phyloP scores from a whole-genome alignment of 2,888 invertebrate species.

The Rhamphomyia laevipes region DNA sequence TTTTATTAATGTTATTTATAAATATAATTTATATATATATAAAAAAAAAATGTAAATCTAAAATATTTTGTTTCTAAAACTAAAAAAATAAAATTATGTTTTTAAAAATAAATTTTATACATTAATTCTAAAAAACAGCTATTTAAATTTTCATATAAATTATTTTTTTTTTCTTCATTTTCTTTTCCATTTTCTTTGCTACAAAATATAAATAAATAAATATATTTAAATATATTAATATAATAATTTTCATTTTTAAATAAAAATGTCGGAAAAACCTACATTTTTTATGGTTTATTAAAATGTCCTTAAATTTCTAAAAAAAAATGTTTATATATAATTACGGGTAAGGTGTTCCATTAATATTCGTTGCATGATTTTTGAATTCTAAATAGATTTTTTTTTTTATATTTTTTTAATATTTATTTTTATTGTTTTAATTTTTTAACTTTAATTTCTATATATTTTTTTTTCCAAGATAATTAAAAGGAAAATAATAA shows the following conservation, averaged over 20 bases:
- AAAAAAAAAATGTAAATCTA: too few relatives aligned
- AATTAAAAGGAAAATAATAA: constrained; percentile 11
- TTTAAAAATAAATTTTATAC: background rate
- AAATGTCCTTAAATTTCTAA: background rate
- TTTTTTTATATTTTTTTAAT: constrained; percentile 19
- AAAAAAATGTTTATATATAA: background rate
- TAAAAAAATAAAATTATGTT: too few relatives aligned
- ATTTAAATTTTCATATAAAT: background rate
- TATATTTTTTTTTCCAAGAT: too few relatives aligned
- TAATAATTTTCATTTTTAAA: constrained; percentile 1
- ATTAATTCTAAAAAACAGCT: background rate
- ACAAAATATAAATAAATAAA: background rate
- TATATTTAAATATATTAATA: constrained; percentile 2
- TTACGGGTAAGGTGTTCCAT: constrained; percentile 27
- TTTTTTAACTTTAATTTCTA: constrained; percentile 5
- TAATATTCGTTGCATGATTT: constrained; percentile 39
- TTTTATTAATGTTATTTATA: too few relatives aligned
- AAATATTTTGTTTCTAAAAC: too few relatives aligned
- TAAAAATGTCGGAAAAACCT: constrained; percentile 8
- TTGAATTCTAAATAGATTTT: constrained; percentile 12
- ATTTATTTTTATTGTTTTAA: constrained; percentile 15
- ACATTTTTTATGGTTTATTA: background rate
- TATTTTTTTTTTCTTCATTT: background rate
- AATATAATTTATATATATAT: too few relatives aligned
- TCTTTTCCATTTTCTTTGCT: background rate